phyloP scores from a whole-genome alignment of 2,113 vertebrate species.

The Macroglossus sobrinus region DNA sequence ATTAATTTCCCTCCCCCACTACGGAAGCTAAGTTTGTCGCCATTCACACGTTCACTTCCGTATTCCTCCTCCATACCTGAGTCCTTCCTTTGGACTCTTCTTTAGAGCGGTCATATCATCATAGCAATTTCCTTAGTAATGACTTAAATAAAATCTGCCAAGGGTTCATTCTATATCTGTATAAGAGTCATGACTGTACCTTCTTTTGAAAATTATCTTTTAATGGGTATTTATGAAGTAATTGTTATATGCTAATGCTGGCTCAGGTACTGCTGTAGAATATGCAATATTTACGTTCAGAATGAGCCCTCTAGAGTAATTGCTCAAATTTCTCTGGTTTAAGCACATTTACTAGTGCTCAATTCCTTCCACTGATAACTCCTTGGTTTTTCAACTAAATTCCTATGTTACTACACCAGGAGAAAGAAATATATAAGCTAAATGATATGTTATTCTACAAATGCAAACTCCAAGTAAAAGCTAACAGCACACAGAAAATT shows the following conservation, averaged over 20 bases:
- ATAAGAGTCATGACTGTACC: background rate
- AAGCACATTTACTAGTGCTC: background rate
- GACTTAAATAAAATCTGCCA: background rate
- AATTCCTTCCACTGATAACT: background rate
- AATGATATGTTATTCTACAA: constrained; percentile 1
- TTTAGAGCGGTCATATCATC: background rate
- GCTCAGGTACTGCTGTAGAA: background rate
- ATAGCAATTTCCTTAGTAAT: background rate
- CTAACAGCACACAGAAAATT: background rate
- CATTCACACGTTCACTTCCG: background rate
- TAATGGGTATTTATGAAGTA: background rate
- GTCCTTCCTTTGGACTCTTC: background rate
- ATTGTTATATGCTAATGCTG: background rate
- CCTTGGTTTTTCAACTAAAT: background rate
- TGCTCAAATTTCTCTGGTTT: background rate
- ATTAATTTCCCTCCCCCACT: background rate
- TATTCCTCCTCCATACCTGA: background rate
- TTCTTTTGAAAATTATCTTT: background rate
- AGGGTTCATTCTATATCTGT: background rate
- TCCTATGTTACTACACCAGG: background rate
- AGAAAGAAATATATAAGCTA: background rate
- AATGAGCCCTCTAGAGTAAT: background rate
- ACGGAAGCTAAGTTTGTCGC: background rate
- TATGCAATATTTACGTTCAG: background rate
- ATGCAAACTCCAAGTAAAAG: background rate